Base-by-base conservation (phyloP, 2,113 vertebrate genomes). In the Crotalus horridus region DNA sequence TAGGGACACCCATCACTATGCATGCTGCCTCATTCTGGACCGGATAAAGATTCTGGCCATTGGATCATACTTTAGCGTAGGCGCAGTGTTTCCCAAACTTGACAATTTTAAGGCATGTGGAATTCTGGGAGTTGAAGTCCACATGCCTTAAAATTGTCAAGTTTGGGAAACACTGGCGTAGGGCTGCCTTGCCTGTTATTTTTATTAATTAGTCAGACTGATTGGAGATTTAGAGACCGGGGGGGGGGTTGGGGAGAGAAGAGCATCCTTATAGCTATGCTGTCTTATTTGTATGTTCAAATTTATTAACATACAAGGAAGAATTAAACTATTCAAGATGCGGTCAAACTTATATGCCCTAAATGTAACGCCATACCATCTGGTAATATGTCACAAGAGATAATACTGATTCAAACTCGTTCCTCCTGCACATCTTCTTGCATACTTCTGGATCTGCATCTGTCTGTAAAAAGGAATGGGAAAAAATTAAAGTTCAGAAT, bases 381-480 rank as follows among this genome's bases (percentile, higher is more conserved):
- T 99, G 99, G 96, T 99, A 99, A 96, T 99, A 99, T 0, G 99
- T 98, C 94, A 99, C 98, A 54, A 99, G 98, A 33, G 99, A 99
- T 91, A 99, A 94, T 90, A 99, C 97, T 0, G 98, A 98, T 96
- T 99, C 99, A 55, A 96, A 99, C 29, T 98, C 95, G 85, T 98
- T 98, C 96, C 97, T 97, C 97, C 98, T 98, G 97, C 99, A 99
- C 99, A 99, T 99, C 95, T 98, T 99, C 97, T 99, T 99, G 96
- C 99, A 99, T 96, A 99, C 99, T 96, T 98, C 99, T 90, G 99
- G 99, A 97, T 99, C 99, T 88, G 99, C 99, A 90, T 99, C 99
- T 4, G 99, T 99, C 99, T 99, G 98, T 48, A 96, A 95, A 91
- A 64, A 96, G 58, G 33, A 81, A 81, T 43, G 33, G 17, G 26